Percentiles rank a stretch among this genome's conserved stretches.
Evolutionary conservation across 1,140 invertebrate species (phyloP).

Genomic region (Pogonognathellus flavescens): DNA sequence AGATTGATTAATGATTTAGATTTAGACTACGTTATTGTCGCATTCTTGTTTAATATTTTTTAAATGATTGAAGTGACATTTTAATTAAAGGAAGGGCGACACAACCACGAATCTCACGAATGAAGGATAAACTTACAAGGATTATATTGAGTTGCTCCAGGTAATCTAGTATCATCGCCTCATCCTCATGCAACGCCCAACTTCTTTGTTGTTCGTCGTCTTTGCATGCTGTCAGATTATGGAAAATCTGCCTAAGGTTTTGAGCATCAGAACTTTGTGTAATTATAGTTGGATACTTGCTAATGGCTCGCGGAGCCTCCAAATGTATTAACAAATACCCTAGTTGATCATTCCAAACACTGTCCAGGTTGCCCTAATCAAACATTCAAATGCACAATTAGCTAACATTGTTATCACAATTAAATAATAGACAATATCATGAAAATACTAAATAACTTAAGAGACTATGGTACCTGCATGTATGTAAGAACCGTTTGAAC

Average conservation of each 20-base stretch:
- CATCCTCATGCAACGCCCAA: slow-evolving; percentile 94
- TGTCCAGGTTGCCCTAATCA: background rate
- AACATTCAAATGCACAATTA: background rate
- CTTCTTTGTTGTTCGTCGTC: slow-evolving; percentile 94
- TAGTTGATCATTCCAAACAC: slow-evolving; percentile 29
- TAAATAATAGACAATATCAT: too few species aligned
- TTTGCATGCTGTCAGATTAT: slow-evolving; percentile 86
- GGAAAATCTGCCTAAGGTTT: slow-evolving; percentile 83
- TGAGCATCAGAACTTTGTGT: slow-evolving; percentile 83
- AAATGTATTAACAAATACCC: slow-evolving; percentile 47
- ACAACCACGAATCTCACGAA: too few species aligned
- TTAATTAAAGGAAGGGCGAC: too few species aligned
- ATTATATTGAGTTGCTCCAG: slow-evolving; percentile 87
- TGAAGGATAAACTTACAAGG: slow-evolving; percentile 75
- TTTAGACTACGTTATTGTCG: too few species aligned
- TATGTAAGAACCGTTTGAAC: slow-evolving; percentile 80
- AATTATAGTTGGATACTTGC: slow-evolving; percentile 69
- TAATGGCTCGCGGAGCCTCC: slow-evolving; percentile 66
- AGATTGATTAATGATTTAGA: too few species aligned
- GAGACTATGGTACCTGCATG: slow-evolving; percentile 68
- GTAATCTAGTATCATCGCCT: slow-evolving; percentile 85
- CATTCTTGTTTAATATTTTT: too few species aligned
- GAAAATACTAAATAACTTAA: too few species aligned
- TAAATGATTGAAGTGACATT: too few species aligned
- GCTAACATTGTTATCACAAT: too few species aligned